phyloP scores from a whole-genome alignment of 2,888 invertebrate species.

The Caenorhabditis sp. region DNA sequence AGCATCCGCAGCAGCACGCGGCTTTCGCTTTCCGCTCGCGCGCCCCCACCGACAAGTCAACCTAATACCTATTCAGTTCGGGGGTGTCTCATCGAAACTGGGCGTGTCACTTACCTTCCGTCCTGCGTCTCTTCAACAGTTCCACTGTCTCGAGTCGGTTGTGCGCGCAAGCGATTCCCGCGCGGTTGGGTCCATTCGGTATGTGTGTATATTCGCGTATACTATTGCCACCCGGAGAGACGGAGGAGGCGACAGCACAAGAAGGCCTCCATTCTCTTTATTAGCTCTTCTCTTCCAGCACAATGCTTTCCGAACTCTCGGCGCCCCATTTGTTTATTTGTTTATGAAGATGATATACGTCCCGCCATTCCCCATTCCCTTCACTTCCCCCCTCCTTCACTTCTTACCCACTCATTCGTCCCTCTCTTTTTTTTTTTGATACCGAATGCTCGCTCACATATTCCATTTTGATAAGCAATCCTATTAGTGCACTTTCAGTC shows the following conservation, averaged over 20 bases:
- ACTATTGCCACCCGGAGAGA: slow-evolving; percentile 27
- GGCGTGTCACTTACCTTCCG: slow-evolving; percentile 38
- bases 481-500: slow-evolving; percentile 3
- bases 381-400: not conserved
- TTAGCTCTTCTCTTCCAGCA: slow-evolving; percentile 15
- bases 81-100: slow-evolving; percentile 21
- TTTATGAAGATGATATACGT: slow-evolving; percentile 31
- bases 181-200: slow-evolving; percentile 39
- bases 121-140: slow-evolving; percentile 26
- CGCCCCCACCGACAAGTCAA: slow-evolving; percentile 34
- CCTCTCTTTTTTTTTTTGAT: not conserved
- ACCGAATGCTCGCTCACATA: not conserved
- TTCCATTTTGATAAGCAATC: slow-evolving; percentile 15
- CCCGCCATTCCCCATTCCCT: not conserved
- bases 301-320: slow-evolving; percentile 10
- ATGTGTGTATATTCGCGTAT: slow-evolving; percentile 39
- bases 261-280: not conserved
- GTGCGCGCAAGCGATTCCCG: slow-evolving; percentile 26
- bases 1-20: no score
- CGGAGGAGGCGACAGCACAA: no score
- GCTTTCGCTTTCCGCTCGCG: slow-evolving; percentile 25
- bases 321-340: slow-evolving; percentile 45
- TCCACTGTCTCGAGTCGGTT: slow-evolving; percentile 14
- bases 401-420: not conserved
- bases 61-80: slow-evolving; percentile 44